Conservation (phyloP, 2,797 vertebrate genomes). For the Leptoclinus maculatus region DNA sequence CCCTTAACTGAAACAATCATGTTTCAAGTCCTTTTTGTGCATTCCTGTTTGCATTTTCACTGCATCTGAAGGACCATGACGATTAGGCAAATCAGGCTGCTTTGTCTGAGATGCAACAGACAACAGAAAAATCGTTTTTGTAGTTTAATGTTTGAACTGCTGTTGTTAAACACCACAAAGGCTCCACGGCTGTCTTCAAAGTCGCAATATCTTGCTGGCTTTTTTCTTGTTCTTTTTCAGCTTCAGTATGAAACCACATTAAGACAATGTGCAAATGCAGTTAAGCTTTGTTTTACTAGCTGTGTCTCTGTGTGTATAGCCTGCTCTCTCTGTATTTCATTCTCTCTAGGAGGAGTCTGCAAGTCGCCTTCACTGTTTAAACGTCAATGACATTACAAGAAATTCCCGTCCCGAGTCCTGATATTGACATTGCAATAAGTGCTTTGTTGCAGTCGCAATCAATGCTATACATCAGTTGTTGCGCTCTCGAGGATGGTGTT, state of each 20-base stretch:
- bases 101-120: slow-evolving; percentile 35
- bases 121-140: neutral
- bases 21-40: neutral
- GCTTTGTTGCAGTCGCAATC: slow-evolving; percentile 22
- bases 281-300: neutral
- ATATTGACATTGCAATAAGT: slow-evolving; percentile 34
- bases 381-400: slow-evolving; percentile 27
- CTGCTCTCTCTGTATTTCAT: neutral
- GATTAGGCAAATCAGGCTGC: slow-evolving; percentile 43
- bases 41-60: slow-evolving; percentile 14
- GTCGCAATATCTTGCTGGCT: neutral
- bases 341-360: neutral
- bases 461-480: slow-evolving; percentile 13
- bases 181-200: slow-evolving; percentile 16
- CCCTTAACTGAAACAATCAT: neutral
- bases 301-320: slow-evolving; percentile 6
- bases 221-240: slow-evolving; percentile 1
- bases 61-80: slow-evolving; percentile 7
- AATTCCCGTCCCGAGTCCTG: slow-evolving; percentile 5
- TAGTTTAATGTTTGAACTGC: slow-evolving; percentile 31
- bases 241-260: neutral
- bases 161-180: slow-evolving; percentile 25
- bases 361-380: slow-evolving; percentile 7
- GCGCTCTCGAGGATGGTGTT: slow-evolving; percentile 22
- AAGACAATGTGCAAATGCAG: slow-evolving; percentile 22